Conservation (phyloP, 2,797 vertebrate species). For the Neosilurus hyrtlii region DNA sequence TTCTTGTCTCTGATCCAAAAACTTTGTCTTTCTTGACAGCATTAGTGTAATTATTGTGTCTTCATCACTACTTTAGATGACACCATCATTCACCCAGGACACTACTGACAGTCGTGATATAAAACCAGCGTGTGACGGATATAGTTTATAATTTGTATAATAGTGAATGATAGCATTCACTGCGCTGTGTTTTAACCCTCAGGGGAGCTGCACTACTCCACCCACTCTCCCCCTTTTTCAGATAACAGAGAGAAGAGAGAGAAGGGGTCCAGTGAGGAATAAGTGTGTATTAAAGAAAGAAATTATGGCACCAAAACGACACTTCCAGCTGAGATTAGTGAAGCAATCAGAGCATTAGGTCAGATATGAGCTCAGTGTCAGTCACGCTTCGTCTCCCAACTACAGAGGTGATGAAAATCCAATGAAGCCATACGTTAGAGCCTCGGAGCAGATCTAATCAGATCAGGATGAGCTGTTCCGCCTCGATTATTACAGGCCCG, state of each 20-base stretch:
- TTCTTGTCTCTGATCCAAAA: no score
- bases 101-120: no score
- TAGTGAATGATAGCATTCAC: not conserved
- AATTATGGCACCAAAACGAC: not conserved
- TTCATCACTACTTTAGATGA: no score
- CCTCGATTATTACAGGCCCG: conserved; percentile 24
- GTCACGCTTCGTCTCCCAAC: conserved; percentile 6
- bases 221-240: not conserved
- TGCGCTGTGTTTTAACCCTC: not conserved
- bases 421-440: conserved; percentile 30
- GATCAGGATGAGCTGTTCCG: conserved; percentile 38
- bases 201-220: not conserved
- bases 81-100: no score
- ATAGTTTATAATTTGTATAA: not conserved
- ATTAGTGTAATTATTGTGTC: no score
- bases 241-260: not conserved
- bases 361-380: conserved; percentile 20
- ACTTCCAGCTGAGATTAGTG: conserved; percentile 9
- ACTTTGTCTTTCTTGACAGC: no score
- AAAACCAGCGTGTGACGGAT: no score
- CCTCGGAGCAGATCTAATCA: conserved; percentile 6
- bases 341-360: not conserved
- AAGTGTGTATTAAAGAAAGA: not conserved
- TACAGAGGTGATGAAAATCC: conserved; percentile 24
- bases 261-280: not conserved